Conservation (phyloP, 2,888 invertebrate genomes). For the Heliconius ethilla region DNA sequence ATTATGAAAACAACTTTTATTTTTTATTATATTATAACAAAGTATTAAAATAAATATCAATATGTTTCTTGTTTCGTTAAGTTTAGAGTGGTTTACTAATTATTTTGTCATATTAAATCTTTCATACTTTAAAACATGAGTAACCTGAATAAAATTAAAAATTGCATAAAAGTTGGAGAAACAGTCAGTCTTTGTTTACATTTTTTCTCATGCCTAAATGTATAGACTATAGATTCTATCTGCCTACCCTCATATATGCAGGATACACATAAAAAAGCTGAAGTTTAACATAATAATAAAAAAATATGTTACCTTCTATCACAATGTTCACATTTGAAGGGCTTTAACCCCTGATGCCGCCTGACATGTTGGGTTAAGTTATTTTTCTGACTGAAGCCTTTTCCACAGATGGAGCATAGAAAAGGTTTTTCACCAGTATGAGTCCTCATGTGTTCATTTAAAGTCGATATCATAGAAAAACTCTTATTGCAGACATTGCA, state of each 20-base stretch:
- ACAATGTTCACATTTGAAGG: conserved; percentile 74
- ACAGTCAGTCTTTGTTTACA: no score
- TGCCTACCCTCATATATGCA: not conserved
- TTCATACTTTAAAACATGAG: no score
- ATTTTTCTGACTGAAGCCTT: conserved; percentile 83
- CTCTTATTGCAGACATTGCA: conserved; percentile 74
- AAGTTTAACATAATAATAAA: not conserved
- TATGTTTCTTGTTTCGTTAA: no score
- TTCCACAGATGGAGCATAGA: conserved; percentile 80
- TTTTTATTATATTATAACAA: no score
- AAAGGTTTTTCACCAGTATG: conserved; percentile 84
- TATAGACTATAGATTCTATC: no score
- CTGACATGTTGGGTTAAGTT: conserved; percentile 82
- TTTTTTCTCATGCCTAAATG: no score
- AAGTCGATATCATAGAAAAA: conserved; percentile 79
- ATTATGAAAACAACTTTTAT: no score
- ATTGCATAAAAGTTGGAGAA: no score
- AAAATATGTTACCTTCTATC: conserved; percentile 57
- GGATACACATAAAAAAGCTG: not conserved
- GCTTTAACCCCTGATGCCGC: conserved; percentile 79
- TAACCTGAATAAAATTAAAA: no score
- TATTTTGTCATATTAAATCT: no score
- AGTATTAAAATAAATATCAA: no score
- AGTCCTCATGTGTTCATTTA: conserved; percentile 81
- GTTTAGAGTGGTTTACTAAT: no score